phyloP scores from a whole-genome alignment of 2,888 invertebrate species.

The Phlogophora meticulosa region DNA sequence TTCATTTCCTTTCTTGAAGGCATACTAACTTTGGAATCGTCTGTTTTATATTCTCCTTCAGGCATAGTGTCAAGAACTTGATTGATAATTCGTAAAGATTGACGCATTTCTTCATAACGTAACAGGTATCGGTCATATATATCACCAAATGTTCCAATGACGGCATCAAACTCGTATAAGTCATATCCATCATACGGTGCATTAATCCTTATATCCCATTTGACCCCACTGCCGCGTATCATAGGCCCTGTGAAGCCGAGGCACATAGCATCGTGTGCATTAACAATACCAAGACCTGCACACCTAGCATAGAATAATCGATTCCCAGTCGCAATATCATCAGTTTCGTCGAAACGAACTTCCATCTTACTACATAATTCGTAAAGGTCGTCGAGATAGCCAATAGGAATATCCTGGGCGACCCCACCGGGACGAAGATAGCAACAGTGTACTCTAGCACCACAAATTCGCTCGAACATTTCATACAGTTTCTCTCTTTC shows the following conservation, averaged over 20 bases:
- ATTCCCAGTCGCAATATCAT: constrained; percentile 95
- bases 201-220: constrained; percentile 96
- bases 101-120: constrained; percentile 93
- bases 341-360: constrained; percentile 95
- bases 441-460: constrained; percentile 95
- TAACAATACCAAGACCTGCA: constrained; percentile 93
- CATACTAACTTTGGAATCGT: constrained; percentile 95
- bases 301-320: constrained; percentile 93
- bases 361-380: constrained; percentile 93
- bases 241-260: constrained; percentile 94
- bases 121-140: constrained; percentile 95
- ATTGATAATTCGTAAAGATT: constrained; percentile 94
- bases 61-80: constrained; percentile 97
- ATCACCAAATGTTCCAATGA: constrained; percentile 95
- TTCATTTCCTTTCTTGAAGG: constrained; percentile 96
- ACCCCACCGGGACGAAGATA: constrained; percentile 97
- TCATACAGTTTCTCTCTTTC: constrained; percentile 97
- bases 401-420: constrained; percentile 89
- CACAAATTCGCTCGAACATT: constrained; percentile 95
- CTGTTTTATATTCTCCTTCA: constrained; percentile 94
- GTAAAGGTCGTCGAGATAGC: constrained; percentile 95
- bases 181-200: constrained; percentile 97
- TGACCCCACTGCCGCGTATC: constrained; percentile 95
- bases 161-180: constrained; percentile 95
- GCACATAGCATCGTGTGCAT: constrained; percentile 94